Conservation (phyloP, 2,888 invertebrate species). For the Lycocerus yunnanus region DNA sequence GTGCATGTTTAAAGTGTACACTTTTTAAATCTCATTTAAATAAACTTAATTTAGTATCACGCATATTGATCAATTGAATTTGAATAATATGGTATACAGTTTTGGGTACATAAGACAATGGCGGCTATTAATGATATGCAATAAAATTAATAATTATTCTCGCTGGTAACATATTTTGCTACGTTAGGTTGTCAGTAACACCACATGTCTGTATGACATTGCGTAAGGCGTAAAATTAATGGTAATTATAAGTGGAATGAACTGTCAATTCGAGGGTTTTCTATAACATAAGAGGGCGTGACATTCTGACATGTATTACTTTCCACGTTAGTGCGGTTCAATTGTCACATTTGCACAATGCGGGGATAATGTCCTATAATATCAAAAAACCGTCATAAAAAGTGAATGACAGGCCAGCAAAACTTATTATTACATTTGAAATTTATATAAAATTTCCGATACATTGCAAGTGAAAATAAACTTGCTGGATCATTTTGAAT, state of each 20-base stretch:
- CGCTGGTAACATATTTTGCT: constrained; percentile 1
- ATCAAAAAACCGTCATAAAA: constrained; percentile 1
- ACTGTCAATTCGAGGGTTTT: constrained; percentile 55
- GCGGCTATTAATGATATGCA: not conserved
- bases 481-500: not conserved
- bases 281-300: constrained; percentile 48
- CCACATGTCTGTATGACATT: constrained; percentile 39
- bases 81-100: not conserved
- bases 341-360: constrained; percentile 21
- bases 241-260: constrained; percentile 54
- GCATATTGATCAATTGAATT: not conserved
- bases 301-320: constrained; percentile 49
- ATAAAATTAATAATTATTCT: constrained; percentile 1
- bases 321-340: constrained; percentile 33
- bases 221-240: constrained; percentile 54
- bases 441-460: not conserved
- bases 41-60: not conserved
- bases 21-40: not conserved
- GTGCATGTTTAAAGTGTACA: not conserved
- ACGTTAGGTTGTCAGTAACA: constrained; percentile 15
- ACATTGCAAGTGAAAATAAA: not conserved
- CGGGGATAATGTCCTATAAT: constrained; percentile 6
- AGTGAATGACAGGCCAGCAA: not conserved
- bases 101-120: not conserved
- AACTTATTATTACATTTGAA: not conserved